Conservation (phyloP, 2,113 vertebrate genomes). For the Edolisoma coerulescens region DNA sequence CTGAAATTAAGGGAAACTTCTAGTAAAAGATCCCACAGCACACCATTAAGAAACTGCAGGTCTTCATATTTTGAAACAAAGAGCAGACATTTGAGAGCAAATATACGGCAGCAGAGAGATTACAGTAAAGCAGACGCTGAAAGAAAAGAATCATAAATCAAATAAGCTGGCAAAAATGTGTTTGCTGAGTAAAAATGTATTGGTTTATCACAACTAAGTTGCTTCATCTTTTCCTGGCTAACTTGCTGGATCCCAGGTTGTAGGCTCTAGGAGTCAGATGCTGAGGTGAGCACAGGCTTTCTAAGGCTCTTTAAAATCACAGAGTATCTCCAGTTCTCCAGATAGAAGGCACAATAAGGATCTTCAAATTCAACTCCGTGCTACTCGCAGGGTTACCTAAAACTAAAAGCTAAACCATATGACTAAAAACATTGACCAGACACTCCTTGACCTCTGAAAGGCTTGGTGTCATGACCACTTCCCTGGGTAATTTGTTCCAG, state of each 20-base stretch:
- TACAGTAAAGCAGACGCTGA: neutral
- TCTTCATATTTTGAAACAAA: neutral
- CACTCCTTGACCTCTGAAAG: neutral
- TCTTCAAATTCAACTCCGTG: rapidly evolving
- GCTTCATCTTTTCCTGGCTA: neutral
- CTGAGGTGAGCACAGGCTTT: neutral
- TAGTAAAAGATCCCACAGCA: neutral
- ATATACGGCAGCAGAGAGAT: neutral
- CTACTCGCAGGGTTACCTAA: neutral
- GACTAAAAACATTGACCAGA: neutral
- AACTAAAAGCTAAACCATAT: neutral
- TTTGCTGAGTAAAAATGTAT: neutral
- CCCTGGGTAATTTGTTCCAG: neutral
- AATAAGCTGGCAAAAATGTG: neutral
- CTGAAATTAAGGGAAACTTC: neutral
- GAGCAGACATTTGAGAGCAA: neutral
- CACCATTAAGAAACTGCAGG: neutral
- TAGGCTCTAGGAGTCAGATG: neutral
- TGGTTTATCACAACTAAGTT: neutral
- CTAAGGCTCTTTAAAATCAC: neutral
- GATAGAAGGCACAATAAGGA: neutral
- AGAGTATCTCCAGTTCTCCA: neutral
- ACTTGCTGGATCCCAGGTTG: neutral
- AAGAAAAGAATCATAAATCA: neutral
- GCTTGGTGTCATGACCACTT: neutral